These are phyloP conservation scores for Trachemys scripta DNA, from an alignment of 2,113 vertebrate species.

Conservation along the genomic window DNA sequence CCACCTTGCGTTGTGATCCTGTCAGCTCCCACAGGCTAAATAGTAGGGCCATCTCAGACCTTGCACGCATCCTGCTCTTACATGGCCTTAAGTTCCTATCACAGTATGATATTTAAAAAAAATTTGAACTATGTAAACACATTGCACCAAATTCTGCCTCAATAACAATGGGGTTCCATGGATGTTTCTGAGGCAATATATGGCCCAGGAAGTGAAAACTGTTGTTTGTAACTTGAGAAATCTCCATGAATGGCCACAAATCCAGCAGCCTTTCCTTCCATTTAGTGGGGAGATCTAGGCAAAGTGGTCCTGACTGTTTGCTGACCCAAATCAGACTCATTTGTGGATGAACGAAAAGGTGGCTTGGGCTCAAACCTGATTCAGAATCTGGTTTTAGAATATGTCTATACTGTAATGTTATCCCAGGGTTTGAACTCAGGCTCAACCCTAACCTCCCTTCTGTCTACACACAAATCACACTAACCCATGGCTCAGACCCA, in stretches of 20 bases:
- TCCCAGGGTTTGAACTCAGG: not conserved
- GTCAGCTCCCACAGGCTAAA: not conserved
- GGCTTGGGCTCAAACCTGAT: not conserved
- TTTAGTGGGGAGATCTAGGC: not conserved
- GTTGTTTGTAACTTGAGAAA: not conserved
- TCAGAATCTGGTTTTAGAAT: not conserved
- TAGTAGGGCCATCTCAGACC: not conserved
- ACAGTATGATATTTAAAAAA: not conserved
- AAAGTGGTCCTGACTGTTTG: not conserved
- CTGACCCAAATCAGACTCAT: not conserved
- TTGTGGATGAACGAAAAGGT: not conserved
- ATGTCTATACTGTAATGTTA: not conserved
- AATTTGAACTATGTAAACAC: not conserved
- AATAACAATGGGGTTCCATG: not conserved
- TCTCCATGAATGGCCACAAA: not conserved
- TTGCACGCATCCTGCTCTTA: not conserved
- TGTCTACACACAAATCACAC: not conserved
- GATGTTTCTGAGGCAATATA: not conserved
- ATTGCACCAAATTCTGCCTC: not conserved
- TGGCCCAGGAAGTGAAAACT: not conserved
- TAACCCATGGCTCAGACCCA: not conserved
- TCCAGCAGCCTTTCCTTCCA: not conserved
- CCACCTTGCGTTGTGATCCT: not conserved
- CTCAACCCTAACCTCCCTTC: not conserved
- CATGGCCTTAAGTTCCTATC: not conserved